Base-by-base conservation (phyloP, 2,888 invertebrate species). In the Electrophaes corylata region DNA sequence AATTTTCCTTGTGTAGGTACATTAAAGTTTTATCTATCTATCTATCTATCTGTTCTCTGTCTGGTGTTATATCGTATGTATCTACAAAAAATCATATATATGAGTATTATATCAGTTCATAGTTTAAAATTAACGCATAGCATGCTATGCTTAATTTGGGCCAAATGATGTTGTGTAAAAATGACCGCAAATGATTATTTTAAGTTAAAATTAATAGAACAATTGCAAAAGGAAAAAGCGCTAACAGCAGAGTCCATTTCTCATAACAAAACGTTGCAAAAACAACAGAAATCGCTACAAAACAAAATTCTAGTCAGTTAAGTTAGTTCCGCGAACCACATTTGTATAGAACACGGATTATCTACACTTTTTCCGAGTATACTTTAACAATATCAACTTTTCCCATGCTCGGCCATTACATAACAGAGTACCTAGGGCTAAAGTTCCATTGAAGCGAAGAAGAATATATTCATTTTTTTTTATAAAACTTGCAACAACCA, bases 321-420 rank as follows among this genome's bases (percentile, higher is more conserved):
- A 10, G 16, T 58, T 48, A 45, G 53, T 60, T 62, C 62, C 58
- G 50, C 60, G 65, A 62, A 63, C 46, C 37, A 54, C 53, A 60
- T 60, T 60, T 51, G 53, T 55, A 56, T 52, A 60, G 59, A 23
- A 40, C 20, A n/a, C 49, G 26, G 57, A 67, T 67, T 67, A 60
- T 63, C 31, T 62, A 65, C 65, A 67, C 67, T 65, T 65, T 67
- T 65, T 65, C 65, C 54, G 6, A 43, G 60, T 60, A 61, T 57
- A 45, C 40, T 31, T 14, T 16, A 26, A 54, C 59, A 54, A 54
- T 54, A 45, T 40, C 23, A 35, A 57, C 50, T 57, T 54, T 54
- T 57, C 62, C 69, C 67, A 62, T 64, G 61, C 67, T 68, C 29
- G 20, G 37, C 26, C 16, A 23, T 58, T 53, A 45, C 19, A 33